Evolutionary conservation across 2,888 invertebrate genomes (phyloP), one percentile per base, ranked within the genome.

Genomic region (Callinectes sapidus): DNA sequence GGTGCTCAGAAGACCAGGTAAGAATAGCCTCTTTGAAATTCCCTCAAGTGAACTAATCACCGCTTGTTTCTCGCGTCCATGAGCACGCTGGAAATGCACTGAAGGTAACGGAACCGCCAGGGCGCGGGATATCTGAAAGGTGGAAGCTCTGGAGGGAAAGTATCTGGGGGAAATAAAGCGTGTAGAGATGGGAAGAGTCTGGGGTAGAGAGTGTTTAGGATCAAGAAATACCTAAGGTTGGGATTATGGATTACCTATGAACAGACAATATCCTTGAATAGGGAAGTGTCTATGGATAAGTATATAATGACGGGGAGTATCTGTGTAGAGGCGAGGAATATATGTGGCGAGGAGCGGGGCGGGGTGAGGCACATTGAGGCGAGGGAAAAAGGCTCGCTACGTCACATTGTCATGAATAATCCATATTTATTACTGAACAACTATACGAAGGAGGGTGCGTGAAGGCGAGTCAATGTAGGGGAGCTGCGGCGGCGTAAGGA

Each of bases 11-110:
- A 28, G 71, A 28, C n/a, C n/a, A 71, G 71, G 6, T 71, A 71
- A 71, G n/a, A n/a, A 71, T 71, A 71, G 71, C 13, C 71, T 28
- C 71, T 61, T 61, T 71, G 71, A 71, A 71, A 71, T 71, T 71
- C 8, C 28, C n/a, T 28, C 71, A 71, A 10, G 71, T 28, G 71
- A 71, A 10, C 28, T 71, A 71, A 28, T n/a, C 71, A 28, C 28
- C 23, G 28, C 71, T 71, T 71, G 71, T 71, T 71, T 71, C 71
- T 10, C 71, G 71, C 71, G n/a, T 71, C 71, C 10, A 71, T n/a
- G 71, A 71, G 71, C 28, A 23, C 28, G 10, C n/a, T 28, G n/a
- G 71, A 71, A 71, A 23, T 71, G 28, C 71, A 28, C 61, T 5
- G 23, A 48, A 48, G 48, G 61, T 8, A 61, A 23, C 61, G 61